Base-by-base conservation (phyloP, 2,797 vertebrate species). In the Meriones psammophilus region DNA sequence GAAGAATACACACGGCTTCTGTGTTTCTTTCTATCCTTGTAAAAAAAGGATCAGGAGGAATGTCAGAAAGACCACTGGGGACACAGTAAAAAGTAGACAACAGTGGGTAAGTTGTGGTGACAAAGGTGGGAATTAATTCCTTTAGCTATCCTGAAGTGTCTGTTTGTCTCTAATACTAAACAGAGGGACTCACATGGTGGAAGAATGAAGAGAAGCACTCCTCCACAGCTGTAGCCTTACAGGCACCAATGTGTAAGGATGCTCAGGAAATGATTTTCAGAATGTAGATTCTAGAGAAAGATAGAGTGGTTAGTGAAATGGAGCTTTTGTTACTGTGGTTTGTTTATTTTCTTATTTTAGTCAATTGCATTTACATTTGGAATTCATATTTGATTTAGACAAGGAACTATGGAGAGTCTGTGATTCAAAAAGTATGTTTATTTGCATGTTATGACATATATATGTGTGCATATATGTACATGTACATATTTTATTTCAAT, bases 271-370 rank as follows among this genome's bases (percentile, higher is more conserved):
- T 1, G 64, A 58, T 46, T 88, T 66, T 71, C 64, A 83, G 69
- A 92, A 86, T 46, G 60, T 14, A 58, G 56, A 84, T 60, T 87
- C 81, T 74, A 79, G 79, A 88, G n/a, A 54, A 78, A 42, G n/a
- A n/a, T 18, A 69, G 73, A 88, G 36, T 50, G 33, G n/a, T 83
- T 60, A 78, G 20, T 58, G n/a, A 14, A 33, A n/a, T 42, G 46
- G 24, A 86, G 54, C 12, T 79, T 86, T 69, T 77, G 4, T 73
- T 85, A 73, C 8, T 77, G 36, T n/a, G 12, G 6, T 30, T 56
- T 88, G 3, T 12, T 88, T 95, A 73, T 87, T 30, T 84, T 89
- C 92, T 88, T 84, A 95, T 89, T 95, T 88, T 71, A 95, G 39
- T 93, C 71, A 42, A 39, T 26, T 85, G 1, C 17, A 56, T 73